phyloP scores from a whole-genome alignment of 2,888 invertebrate genomes.

The Hirtodrosophila alboralis region DNA sequence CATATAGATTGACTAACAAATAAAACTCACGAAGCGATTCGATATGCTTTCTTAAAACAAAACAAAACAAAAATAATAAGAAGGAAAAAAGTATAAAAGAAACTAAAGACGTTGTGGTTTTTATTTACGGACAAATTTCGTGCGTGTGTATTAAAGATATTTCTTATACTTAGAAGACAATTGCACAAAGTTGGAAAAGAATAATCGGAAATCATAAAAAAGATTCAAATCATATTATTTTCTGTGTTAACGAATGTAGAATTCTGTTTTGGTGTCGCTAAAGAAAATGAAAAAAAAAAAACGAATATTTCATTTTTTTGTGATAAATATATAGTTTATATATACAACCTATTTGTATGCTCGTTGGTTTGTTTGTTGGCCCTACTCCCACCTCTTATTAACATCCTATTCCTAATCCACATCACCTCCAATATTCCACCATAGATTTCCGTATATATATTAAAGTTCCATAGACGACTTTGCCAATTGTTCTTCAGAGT shows the following conservation, averaged over 20 bases:
- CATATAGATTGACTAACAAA: conserved; percentile 73
- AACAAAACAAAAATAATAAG: conserved; percentile 40
- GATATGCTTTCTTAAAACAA: conserved; percentile 61
- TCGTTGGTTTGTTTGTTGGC: conserved; percentile 50
- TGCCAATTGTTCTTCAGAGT: conserved; percentile 70
- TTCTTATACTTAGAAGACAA: conserved; percentile 48
- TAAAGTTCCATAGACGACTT: conserved; percentile 52
- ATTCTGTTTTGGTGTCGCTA: conserved; percentile 84
- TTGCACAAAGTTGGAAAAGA: conserved; percentile 75
- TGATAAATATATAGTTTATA: conserved; percentile 15
- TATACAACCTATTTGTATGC: conserved; percentile 29
- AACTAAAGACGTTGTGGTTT: conserved; percentile 77
- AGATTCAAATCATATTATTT: conserved; percentile 76
- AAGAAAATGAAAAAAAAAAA: conserved; percentile 32
- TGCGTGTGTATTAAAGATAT: conserved; percentile 52
- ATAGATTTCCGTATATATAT: conserved; percentile 53
- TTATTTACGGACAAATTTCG: conserved; percentile 79
- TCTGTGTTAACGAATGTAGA: conserved; percentile 69
- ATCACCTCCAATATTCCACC: neutral
- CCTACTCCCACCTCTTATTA: neutral
- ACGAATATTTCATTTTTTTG: conserved; percentile 15
- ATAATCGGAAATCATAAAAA: conserved; percentile 64
- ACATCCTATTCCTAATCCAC: neutral
- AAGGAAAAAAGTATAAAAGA: conserved; percentile 18
- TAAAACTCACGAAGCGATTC: conserved; percentile 62